These are phyloP conservation scores for Phylloscopus whistleri DNA, from an alignment of 2,113 vertebrate genomes.

Conservation along the genomic window DNA sequence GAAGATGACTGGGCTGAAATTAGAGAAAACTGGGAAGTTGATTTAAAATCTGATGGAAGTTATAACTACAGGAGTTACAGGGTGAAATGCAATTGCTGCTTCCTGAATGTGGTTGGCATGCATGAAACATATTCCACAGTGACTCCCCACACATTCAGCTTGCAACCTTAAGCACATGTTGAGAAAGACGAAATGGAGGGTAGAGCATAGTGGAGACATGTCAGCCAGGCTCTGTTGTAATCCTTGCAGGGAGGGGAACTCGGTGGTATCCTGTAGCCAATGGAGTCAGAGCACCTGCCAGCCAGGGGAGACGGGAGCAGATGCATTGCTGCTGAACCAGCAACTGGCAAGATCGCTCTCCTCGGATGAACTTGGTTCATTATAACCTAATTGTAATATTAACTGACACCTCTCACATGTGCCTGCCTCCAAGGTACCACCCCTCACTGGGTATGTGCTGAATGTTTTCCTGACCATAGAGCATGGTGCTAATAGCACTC, in stretches of 20 bases:
- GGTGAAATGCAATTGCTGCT: background rate
- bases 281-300: background rate
- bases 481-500: background rate
- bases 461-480: background rate
- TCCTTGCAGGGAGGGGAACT: background rate
- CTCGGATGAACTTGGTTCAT: background rate
- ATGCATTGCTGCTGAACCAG: background rate
- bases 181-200: background rate
- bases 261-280: rapidly evolving
- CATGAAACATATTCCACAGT: background rate
- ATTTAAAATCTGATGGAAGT: background rate
- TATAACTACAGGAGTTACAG: background rate
- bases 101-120: background rate
- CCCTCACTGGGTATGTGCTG: background rate
- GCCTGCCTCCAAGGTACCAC: background rate
- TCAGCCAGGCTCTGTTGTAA: background rate
- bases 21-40: background rate
- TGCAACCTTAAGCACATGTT: background rate
- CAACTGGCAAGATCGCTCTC: background rate
- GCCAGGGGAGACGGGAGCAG: background rate
- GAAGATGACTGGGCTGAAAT: background rate
- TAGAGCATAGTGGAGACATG: background rate
- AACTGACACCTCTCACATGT: background rate
- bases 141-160: background rate
- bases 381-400: background rate